These are phyloP conservation scores for Orycteropus afer DNA, from an alignment of 2,113 vertebrate genomes.

Conservation along the genomic window DNA sequence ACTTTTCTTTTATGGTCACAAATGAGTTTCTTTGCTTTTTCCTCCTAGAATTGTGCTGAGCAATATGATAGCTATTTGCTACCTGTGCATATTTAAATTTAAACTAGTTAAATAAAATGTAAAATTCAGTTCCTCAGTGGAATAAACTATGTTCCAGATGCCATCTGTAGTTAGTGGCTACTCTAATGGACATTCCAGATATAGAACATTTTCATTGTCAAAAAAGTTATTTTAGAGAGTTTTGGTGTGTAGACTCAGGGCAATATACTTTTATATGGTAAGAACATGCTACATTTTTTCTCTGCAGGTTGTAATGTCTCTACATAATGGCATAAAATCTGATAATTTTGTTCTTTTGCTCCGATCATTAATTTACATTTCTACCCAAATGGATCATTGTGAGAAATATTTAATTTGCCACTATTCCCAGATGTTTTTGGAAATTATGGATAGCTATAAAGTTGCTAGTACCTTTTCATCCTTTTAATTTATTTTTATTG, in stretches of 20 bases:
- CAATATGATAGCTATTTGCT: not conserved
- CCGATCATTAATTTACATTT: conserved; percentile 52
- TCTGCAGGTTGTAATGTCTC: not conserved
- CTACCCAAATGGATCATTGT: not conserved
- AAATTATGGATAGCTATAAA: conserved; percentile 22
- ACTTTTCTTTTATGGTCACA: not conserved
- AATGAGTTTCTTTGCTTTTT: not conserved
- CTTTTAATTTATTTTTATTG: conserved; percentile 1
- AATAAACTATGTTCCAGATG: not conserved
- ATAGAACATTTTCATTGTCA: not conserved
- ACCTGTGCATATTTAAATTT: not conserved
- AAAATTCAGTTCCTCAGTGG: no score
- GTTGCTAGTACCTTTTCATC: conserved; percentile 28
- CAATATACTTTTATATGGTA: not conserved
- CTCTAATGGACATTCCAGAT: not conserved
- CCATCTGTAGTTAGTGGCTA: not conserved
- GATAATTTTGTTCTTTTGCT: not conserved
- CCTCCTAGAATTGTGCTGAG: not conserved
- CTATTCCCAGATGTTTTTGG: conserved; percentile 8
- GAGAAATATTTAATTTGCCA: conserved; percentile 44
- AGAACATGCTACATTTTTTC: not conserved
- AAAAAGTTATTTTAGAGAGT: not conserved
- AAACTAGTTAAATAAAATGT: conserved; percentile 39
- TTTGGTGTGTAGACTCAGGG: not conserved
- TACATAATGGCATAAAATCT: not conserved